Conservation (phyloP, 2,797 vertebrate genomes). For the Cirrhinus molitorella region DNA sequence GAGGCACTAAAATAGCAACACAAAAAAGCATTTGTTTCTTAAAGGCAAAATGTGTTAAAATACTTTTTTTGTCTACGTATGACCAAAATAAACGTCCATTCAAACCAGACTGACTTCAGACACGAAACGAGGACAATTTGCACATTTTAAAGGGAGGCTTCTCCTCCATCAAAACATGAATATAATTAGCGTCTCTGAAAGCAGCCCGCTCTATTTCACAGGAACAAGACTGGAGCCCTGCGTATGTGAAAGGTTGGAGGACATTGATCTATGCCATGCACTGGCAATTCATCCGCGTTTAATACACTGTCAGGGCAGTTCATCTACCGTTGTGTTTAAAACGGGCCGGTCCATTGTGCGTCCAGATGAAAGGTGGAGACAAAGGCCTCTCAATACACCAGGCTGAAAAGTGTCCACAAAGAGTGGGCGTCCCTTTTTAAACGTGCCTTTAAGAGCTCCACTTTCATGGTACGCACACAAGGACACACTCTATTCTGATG, state of each 20-base stretch:
- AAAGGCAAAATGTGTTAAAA: not conserved
- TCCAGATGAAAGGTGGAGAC: conserved; percentile 82
- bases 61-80: conserved; percentile 27
- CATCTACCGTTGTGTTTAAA: conserved; percentile 86
- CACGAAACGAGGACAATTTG: conserved; percentile 77
- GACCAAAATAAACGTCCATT: conserved; percentile 68
- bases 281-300: conserved; percentile 86
- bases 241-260: conserved; percentile 82
- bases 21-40: not conserved
- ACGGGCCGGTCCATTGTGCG: conserved; percentile 79
- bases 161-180: conserved; percentile 84
- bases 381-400: conserved; percentile 82
- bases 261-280: conserved; percentile 85
- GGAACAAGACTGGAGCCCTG: conserved; percentile 77
- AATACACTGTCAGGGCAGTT: conserved; percentile 88
- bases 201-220: conserved; percentile 82
- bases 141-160: conserved; percentile 80
- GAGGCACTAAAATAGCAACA: not conserved
- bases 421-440: conserved; percentile 85
- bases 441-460: conserved; percentile 80
- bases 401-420: conserved; percentile 82
- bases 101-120: conserved; percentile 66
- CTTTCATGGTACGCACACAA: conserved; percentile 82
- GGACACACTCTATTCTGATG: conserved; percentile 73
- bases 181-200: conserved; percentile 79